These are phyloP conservation scores for Euclidia mi DNA, from an alignment of 2,888 invertebrate genomes.

Conservation along the genomic window DNA sequence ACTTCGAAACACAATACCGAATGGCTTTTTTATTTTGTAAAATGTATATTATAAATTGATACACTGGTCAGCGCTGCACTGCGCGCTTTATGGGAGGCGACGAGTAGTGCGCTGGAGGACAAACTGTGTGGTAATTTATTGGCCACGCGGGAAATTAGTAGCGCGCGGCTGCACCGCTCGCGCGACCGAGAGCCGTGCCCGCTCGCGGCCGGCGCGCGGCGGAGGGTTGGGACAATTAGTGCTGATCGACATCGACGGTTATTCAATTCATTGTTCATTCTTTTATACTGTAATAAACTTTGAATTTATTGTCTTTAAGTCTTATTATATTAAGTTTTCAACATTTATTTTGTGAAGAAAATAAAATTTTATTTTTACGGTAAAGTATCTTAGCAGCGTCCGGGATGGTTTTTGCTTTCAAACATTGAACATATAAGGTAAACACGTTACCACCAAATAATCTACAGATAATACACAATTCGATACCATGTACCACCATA, in stretches of 20 bases:
- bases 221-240: constrained; percentile 33
- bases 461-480: too few relatives aligned
- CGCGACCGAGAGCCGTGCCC: constrained; percentile 22
- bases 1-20: background rate
- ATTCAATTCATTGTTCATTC: constrained; percentile 24
- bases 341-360: background rate
- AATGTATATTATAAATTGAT: constrained; percentile 30
- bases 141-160: constrained; percentile 76
- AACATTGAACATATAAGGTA: too few relatives aligned
- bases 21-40: constrained; percentile 28
- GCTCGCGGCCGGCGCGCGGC: constrained; percentile 14
- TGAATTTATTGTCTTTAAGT: constrained; percentile 2
- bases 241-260: constrained; percentile 30
- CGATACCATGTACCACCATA: too few relatives aligned
- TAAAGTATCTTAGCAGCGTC: too few relatives aligned
- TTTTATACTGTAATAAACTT: constrained; percentile 2
- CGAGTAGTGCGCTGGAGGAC: constrained; percentile 51
- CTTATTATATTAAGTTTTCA: background rate
- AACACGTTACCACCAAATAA: too few relatives aligned
- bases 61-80: constrained; percentile 30
- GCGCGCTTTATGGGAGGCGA: constrained; percentile 31
- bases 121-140: constrained; percentile 73
- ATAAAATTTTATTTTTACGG: background rate
- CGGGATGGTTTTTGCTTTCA: too few relatives aligned
- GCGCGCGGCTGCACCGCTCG: constrained; percentile 36